Percentiles rank a stretch among this genome's conserved stretches.
Evolutionary conservation across 1,140 invertebrate species (phyloP).

Genomic region (Aphidius gifuensis): DNA sequence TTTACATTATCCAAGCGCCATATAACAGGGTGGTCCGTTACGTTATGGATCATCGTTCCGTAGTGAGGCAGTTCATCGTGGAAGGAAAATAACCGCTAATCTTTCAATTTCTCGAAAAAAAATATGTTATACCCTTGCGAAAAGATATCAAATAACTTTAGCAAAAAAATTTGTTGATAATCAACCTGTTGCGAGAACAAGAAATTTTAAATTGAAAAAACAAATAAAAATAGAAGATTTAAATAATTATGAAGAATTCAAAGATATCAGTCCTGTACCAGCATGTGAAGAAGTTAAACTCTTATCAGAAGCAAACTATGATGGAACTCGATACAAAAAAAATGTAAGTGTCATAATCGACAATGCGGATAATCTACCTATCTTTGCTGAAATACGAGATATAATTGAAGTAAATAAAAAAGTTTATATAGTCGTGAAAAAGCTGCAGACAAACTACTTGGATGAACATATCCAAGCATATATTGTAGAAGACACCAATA

Average conservation of each 20-base stretch:
- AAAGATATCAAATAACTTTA: slow-evolving; percentile 19
- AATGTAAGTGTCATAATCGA: too few relatives aligned
- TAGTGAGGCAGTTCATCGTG: slow-evolving; percentile 23
- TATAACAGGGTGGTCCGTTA: slow-evolving; percentile 22
- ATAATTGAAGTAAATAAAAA: too few relatives aligned
- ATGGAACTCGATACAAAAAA: background rate
- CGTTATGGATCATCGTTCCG: slow-evolving; percentile 25
- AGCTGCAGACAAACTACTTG: too few relatives aligned
- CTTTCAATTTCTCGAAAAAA: slow-evolving; percentile 19
- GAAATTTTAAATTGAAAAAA: too few relatives aligned
- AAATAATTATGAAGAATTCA: background rate
- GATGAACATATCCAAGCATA: too few relatives aligned
- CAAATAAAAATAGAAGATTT: background rate
- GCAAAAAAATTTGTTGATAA: background rate
- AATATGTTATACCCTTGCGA: slow-evolving; percentile 19
- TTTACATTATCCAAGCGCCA: slow-evolving; percentile 22
- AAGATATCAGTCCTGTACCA: background rate
- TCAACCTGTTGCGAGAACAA: background rate
- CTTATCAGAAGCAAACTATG: background rate
- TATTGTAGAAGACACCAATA: too few relatives aligned
- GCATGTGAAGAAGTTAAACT: background rate
- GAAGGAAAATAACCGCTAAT: slow-evolving; percentile 22
- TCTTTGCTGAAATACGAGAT: too few relatives aligned
- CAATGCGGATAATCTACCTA: too few relatives aligned
- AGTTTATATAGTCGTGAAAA: too few relatives aligned